Conservation (phyloP, 1,140 invertebrate genomes). For the Zaprionus ornatus region DNA sequence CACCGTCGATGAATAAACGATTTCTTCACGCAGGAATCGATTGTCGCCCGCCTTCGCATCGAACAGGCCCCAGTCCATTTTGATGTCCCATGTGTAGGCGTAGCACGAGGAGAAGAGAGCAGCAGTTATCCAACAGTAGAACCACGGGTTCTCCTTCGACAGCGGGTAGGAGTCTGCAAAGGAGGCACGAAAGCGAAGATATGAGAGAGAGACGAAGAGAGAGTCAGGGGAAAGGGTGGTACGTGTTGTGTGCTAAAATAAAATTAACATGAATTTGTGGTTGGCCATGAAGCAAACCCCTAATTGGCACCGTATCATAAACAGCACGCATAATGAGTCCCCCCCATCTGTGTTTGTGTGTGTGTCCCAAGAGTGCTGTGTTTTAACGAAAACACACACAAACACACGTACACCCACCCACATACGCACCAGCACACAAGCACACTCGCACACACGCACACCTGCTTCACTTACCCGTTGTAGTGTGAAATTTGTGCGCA, state of each 20-base stretch:
- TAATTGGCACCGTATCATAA: constrained; percentile 65
- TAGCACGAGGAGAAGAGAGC: constrained; percentile 93
- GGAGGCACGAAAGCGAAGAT: constrained; percentile 83
- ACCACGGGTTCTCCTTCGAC: constrained; percentile 90
- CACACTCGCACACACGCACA: constrained; percentile 3
- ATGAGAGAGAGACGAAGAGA: not conserved
- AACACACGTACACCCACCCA: not conserved
- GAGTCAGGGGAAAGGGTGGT: not conserved
- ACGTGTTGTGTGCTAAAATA: constrained; percentile 36
- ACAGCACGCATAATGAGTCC: constrained; percentile 51
- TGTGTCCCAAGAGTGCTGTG: constrained; percentile 3
- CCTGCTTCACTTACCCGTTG: constrained; percentile 66
- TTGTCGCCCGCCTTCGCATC: constrained; percentile 93
- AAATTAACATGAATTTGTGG: constrained; percentile 63
- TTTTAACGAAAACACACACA: not conserved
- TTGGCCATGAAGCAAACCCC: constrained; percentile 40
- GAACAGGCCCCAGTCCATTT: constrained; percentile 99
- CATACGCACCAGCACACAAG: too few species aligned
- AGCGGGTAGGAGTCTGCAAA: constrained; percentile 86
- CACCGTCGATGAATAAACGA: constrained; percentile 90
- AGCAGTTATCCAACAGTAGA: constrained; percentile 91
- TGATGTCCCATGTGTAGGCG: constrained; percentile 97
- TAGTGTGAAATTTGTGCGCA: constrained; percentile 79
- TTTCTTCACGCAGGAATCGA: constrained; percentile 90
- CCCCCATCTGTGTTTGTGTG: not conserved